These are phyloP conservation scores for Scartelaos histophorus DNA, from an alignment of 2,113 vertebrate species.

Conservation along the genomic window DNA sequence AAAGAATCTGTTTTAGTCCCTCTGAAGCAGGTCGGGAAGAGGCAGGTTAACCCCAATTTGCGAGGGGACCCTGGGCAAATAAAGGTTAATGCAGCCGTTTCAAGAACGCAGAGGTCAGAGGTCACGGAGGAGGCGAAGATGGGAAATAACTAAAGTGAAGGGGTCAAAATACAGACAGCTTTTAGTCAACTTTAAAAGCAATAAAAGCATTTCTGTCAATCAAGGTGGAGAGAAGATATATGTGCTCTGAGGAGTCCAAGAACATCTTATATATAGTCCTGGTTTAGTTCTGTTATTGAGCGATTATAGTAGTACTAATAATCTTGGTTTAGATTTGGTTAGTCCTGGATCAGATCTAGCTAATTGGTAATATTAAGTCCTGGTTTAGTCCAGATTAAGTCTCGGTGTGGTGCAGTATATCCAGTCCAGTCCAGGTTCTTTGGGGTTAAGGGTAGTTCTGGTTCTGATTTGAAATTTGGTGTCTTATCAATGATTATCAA, in stretches of 20 bases:
- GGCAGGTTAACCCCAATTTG: background rate
- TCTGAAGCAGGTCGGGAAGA: background rate
- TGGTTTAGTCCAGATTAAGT: background rate
- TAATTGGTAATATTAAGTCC: too few relatives aligned
- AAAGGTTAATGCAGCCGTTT: background rate
- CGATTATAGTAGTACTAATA: too few relatives aligned
- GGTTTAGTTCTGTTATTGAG: too few relatives aligned
- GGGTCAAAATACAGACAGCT: background rate
- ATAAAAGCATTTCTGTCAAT: background rate
- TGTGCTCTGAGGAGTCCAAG: background rate
- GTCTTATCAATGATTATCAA: too few relatives aligned
- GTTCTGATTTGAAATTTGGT: too few relatives aligned
- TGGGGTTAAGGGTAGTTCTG: background rate
- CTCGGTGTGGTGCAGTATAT: background rate
- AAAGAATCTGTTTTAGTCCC: background rate
- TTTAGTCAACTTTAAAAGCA: background rate
- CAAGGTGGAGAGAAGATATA: background rate
- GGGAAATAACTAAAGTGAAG: constrained; percentile 1
- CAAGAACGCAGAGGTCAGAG: background rate
- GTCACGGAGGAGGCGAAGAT: background rate
- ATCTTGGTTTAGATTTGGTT: too few relatives aligned
- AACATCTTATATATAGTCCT: background rate
- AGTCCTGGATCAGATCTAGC: background rate
- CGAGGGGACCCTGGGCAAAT: background rate
- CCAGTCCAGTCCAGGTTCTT: background rate